Evolutionary conservation across 2,113 vertebrate genomes (phyloP).

Genomic region (Abramis brama): DNA sequence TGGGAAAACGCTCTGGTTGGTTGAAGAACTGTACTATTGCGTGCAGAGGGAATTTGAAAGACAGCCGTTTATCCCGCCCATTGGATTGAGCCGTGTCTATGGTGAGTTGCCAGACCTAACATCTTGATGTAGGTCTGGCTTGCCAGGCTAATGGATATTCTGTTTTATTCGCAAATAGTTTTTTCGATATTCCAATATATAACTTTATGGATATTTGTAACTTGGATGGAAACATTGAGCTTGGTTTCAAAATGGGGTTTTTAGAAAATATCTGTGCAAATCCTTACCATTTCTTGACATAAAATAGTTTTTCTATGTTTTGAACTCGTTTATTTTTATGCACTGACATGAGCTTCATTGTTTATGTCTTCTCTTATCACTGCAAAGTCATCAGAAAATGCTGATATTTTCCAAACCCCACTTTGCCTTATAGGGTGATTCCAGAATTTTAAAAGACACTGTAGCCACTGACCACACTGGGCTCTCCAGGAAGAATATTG

Average conservation of each 20-base stretch:
- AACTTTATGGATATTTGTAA: neutral
- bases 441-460: neutral
- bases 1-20: too few relatives aligned
- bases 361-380: neutral
- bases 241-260: neutral
- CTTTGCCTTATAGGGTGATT: neutral
- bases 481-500: neutral
- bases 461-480: conserved; percentile 8
- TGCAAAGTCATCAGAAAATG: neutral
- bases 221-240: neutral
- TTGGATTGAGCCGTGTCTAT: too few relatives aligned
- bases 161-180: neutral
- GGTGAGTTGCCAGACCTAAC: too few relatives aligned
- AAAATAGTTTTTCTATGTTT: neutral
- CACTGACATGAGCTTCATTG: neutral
- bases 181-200: neutral
- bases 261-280: neutral
- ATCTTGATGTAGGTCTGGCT: too few relatives aligned
- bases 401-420: neutral
- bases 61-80: too few relatives aligned
- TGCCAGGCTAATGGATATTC: neutral
- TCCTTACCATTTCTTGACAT: neutral
- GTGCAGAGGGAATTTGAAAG: too few relatives aligned
- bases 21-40: too few relatives aligned
- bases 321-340: neutral